Percentiles rank a stretch among this genome's conserved stretches.
These are phyloP conservation scores for Pseudochromis fuscus DNA, from an alignment of 2,797 vertebrate genomes.

Conservation along the genomic window DNA sequence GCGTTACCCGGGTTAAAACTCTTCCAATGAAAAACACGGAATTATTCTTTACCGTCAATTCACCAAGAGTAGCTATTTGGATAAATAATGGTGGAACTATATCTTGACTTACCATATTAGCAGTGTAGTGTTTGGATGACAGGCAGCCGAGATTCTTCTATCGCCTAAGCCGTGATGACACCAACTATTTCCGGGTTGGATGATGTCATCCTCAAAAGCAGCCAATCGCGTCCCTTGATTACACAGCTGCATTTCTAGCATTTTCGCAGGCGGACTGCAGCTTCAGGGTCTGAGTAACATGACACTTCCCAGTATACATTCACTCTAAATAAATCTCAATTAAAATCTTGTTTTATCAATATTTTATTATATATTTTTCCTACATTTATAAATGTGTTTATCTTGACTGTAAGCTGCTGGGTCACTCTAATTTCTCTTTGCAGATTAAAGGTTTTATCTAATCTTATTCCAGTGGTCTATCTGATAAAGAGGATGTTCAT, in stretches of 20 bases:
- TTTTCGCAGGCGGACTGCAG: slow-evolving; percentile 1
- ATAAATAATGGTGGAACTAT: fast-evolving
- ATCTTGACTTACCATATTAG: slow-evolving; percentile 64
- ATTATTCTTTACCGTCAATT: not conserved
- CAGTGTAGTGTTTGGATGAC: slow-evolving; percentile 4
- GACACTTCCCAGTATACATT: too few relatives aligned
- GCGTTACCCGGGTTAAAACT: not conserved
- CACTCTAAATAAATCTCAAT: too few relatives aligned
- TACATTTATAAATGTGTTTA: too few relatives aligned
- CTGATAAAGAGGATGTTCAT: not conserved
- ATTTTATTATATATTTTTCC: too few relatives aligned
- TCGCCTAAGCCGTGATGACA: slow-evolving; percentile 4
- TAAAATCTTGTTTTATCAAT: too few relatives aligned
- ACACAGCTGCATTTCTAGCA: not conserved
- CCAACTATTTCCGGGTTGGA: slow-evolving; percentile 16
- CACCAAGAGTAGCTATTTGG: fast-evolving
- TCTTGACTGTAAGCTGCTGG: too few relatives aligned
- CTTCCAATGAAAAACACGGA: not conserved
- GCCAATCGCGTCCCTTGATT: slow-evolving; percentile 58
- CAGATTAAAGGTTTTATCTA: too few relatives aligned
- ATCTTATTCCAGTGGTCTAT: not conserved
- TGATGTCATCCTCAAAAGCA: slow-evolving; percentile 57
- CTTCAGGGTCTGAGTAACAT: too few relatives aligned
- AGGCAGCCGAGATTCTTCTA: not conserved
- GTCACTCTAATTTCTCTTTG: too few relatives aligned